phyloP scores from a whole-genome alignment of 2,113 vertebrate species.

The Labeo rohita region DNA sequence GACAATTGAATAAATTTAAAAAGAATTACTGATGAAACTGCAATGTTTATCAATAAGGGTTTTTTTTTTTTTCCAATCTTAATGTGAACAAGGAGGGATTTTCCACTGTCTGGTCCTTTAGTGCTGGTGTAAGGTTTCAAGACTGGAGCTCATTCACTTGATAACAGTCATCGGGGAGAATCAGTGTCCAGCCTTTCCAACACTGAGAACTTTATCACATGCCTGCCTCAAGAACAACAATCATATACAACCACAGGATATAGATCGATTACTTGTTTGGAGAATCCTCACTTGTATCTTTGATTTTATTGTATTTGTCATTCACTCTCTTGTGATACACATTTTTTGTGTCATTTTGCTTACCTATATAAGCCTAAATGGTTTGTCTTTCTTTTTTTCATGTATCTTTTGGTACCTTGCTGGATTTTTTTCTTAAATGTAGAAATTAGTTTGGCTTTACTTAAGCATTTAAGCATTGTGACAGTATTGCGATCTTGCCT shows the following conservation, averaged over 20 bases:
- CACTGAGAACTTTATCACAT: neutral
- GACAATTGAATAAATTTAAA: neutral
- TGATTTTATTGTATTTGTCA: too few species aligned
- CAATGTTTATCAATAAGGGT: neutral
- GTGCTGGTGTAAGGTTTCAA: conserved; percentile 3
- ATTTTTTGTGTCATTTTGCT: too few species aligned
- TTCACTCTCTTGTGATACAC: too few species aligned
- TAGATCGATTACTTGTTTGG: too few species aligned
- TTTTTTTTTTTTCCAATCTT: neutral
- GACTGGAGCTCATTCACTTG: neutral
- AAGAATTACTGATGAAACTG: neutral
- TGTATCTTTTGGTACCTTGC: neutral
- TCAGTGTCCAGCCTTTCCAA: neutral
- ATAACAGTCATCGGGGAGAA: neutral
- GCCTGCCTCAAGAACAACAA: neutral
- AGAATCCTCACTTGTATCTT: too few species aligned
- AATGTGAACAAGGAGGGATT: neutral
- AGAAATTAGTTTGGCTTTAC: neutral
- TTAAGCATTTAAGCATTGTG: neutral
- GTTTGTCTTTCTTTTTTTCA: too few species aligned
- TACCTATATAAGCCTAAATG: too few species aligned
- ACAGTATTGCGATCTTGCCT: neutral
- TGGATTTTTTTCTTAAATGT: neutral
- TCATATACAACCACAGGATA: neutral
- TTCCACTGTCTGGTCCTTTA: conserved; percentile 4